Conservation (phyloP, 2,888 invertebrate genomes). For the Microctonus aethiopoides region DNA sequence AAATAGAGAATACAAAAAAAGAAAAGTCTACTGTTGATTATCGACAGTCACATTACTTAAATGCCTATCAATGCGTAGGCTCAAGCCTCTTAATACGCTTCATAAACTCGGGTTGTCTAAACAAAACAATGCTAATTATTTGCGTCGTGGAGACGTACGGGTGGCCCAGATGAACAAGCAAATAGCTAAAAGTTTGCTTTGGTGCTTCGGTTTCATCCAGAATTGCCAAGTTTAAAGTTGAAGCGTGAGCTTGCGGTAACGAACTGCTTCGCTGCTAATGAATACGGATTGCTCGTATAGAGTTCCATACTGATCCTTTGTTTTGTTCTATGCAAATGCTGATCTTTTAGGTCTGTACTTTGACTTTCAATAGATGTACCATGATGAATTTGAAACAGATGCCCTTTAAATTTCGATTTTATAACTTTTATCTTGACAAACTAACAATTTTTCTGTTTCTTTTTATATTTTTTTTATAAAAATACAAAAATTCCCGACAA, state of each 20-base stretch:
- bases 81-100: neutral
- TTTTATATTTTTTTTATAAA: no score
- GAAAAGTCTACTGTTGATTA: neutral
- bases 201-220: neutral
- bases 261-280: constrained; percentile 10
- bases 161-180: neutral
- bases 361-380: neutral
- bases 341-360: neutral
- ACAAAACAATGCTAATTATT: constrained; percentile 11
- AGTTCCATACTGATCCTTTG: constrained; percentile 8
- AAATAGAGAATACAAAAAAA: no score
- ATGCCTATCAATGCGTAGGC: neutral
- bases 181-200: neutral
- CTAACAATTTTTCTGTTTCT: no score
- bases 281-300: constrained; percentile 13
- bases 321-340: neutral
- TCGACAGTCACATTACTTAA: neutral
- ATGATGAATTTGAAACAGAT: neutral
- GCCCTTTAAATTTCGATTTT: no score
- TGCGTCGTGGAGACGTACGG: neutral
- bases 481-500: no score
- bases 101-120: neutral
- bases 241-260: neutral
- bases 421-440: no score
- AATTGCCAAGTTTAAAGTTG: neutral